Percentiles rank a stretch among this genome's conserved stretches.
Conservation (phyloP, 2,113 vertebrate genomes). For the Halcyon malimbica region DNA sequence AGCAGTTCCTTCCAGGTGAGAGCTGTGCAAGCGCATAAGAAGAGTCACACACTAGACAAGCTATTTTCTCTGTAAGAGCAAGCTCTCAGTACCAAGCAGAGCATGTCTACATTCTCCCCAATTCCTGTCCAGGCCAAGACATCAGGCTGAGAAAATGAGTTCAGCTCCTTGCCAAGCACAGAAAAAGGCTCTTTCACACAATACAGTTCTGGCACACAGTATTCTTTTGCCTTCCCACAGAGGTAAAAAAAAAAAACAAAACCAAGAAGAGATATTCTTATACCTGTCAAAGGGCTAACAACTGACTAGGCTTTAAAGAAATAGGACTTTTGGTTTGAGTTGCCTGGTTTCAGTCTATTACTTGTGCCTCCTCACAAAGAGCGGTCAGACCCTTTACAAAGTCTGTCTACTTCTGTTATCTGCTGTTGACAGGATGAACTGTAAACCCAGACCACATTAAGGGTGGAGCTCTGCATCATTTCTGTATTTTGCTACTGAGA, state of each 20-base stretch:
- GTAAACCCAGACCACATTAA: background rate
- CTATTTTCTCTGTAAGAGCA: background rate
- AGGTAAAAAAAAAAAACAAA: background rate
- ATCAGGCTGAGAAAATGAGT: background rate
- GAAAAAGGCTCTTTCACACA: background rate
- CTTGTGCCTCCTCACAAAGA: background rate
- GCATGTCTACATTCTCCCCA: background rate
- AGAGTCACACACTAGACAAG: background rate
- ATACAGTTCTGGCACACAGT: background rate
- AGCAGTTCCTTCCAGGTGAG: background rate
- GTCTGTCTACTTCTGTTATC: background rate
- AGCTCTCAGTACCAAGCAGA: background rate
- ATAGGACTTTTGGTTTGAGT: background rate
- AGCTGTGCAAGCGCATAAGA: background rate
- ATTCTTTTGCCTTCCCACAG: background rate
- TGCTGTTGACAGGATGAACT: background rate
- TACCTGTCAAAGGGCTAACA: background rate
- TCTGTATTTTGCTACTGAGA: background rate
- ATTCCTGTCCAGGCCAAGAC: background rate
- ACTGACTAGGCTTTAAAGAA: background rate
- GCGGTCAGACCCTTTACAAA: background rate
- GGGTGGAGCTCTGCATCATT: background rate
- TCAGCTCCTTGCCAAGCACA: background rate
- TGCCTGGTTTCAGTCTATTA: background rate
- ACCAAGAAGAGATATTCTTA: background rate